Evolutionary conservation across 2,797 vertebrate species (phyloP).

Genomic region (Danio jaintianensis): DNA sequence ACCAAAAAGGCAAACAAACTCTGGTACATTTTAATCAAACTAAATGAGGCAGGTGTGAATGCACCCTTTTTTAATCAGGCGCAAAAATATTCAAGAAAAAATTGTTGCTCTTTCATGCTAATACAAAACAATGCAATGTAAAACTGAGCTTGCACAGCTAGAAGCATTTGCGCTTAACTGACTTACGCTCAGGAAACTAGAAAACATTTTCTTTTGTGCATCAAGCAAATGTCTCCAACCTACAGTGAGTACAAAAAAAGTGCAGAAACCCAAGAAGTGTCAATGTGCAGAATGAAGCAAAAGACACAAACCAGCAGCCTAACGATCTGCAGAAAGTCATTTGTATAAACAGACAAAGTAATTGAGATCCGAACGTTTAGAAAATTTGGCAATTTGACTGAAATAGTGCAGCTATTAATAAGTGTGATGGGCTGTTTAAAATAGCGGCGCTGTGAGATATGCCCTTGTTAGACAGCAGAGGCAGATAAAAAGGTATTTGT

Average conservation of each 20-base stretch:
- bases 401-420: conserved; percentile 31
- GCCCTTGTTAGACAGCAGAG: conserved; percentile 27
- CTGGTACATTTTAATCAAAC: no score
- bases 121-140: not conserved
- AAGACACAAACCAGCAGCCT: not conserved
- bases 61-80: not conserved
- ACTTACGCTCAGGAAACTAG: not conserved
- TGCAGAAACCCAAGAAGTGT: not conserved
- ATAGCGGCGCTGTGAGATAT: conserved; percentile 46
- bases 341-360: conserved; percentile 6
- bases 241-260: not conserved
- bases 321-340: not conserved
- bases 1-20: no score
- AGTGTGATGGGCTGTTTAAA: conserved; percentile 28
- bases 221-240: not conserved
- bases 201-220: not conserved
- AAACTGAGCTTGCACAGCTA: not conserved
- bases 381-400: conserved; percentile 15
- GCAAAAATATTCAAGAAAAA: not conserved
- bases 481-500: conserved; percentile 49
- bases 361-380: not conserved
- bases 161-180: no score
- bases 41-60: not conserved
- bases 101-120: not conserved
- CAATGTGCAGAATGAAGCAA: not conserved